Conservation (phyloP, 2,113 vertebrate species). For the Dicaeum eximium region DNA sequence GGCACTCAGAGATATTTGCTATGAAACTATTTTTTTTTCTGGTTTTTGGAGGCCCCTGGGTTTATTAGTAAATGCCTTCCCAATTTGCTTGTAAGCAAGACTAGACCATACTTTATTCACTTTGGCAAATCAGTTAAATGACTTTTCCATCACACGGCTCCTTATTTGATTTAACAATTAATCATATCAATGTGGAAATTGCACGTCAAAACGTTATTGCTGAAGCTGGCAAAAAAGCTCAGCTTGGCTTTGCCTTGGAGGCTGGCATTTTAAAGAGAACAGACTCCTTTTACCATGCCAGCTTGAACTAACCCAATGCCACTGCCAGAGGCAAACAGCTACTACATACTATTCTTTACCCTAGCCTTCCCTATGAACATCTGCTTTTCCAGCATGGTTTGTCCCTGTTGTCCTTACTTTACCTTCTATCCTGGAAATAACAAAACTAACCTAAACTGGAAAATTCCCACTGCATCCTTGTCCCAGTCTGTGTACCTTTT, state of each 20-base stretch:
- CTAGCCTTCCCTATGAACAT: not conserved
- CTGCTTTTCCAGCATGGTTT: not conserved
- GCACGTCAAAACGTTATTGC: not conserved
- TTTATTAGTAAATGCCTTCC: not conserved
- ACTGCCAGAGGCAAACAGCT: not conserved
- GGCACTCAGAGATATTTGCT: not conserved
- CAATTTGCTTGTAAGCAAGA: not conserved
- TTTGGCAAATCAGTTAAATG: constrained; percentile 23
- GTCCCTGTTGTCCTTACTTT: not conserved
- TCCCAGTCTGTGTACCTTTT: not conserved
- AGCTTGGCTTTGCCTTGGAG: not conserved
- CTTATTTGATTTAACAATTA: constrained; percentile 38
- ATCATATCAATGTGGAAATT: not conserved
- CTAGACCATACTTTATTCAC: not conserved
- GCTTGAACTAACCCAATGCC: not conserved
- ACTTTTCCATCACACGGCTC: not conserved
- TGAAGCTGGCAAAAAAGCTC: not conserved
- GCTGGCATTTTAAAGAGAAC: constrained; percentile 22
- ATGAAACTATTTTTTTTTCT: not conserved
- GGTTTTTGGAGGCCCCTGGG: not conserved
- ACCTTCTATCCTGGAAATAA: not conserved
- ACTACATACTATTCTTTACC: not conserved
- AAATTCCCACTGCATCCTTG: not conserved
- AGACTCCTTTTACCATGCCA: not conserved
- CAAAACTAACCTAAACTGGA: not conserved